Evolutionary conservation across 37 sponge, comb jelly and placozoan species (phyloP), one percentile per base, ranked within the genome.

Genomic region (Aplysina aerophoba): DNA sequence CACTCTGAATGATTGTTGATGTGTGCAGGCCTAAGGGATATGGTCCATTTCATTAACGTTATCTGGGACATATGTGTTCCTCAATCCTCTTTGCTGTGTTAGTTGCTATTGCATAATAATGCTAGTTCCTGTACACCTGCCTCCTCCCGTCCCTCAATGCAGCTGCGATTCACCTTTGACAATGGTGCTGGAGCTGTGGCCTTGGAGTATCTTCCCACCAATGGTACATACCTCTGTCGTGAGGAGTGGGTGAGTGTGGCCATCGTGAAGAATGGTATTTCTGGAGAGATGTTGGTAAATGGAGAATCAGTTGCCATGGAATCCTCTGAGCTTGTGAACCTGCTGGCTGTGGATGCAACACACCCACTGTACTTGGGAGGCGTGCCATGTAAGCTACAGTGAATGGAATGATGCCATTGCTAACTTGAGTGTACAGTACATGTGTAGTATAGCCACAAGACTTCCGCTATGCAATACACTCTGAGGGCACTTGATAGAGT

Each of bases 291-390:
- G 27, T 38, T 31, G 0, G 71, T 92, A 34, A 82, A 92, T 73
- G 80, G 83, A 30, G 39, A 19, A 36, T 30, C 17, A 3, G 30
- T 61, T 19, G 73, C 30, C 17, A 56, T 20, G 21, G 4, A n/a
- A 0, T 31, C 68, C n/a, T 75, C 81, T 28, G 74, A 24, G 14
- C 81, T 61, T 55, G 27, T 35, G 16, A 79, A 37, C 22, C 83
- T 85, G 27, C 11, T 81, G 14, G 59, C 85, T 33, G 69, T 85
- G 16, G 38, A 88, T 50, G 68, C 83, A 24, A 73, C 55, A 20
- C 63, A 81, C 33, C 86, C 92, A n/a, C 60, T 92, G 5, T 92
- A 83, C 55, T 55, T 88, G 54, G 92, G 92, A 44, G 92, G 92
- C 85, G 83, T 92, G n/a, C 82, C 88, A 11, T 64, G 92, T 91